Evolutionary conservation across 1,140 invertebrate species (phyloP), one percentile per base, ranked within the genome.

Genomic region (Bombus pascuorum): DNA sequence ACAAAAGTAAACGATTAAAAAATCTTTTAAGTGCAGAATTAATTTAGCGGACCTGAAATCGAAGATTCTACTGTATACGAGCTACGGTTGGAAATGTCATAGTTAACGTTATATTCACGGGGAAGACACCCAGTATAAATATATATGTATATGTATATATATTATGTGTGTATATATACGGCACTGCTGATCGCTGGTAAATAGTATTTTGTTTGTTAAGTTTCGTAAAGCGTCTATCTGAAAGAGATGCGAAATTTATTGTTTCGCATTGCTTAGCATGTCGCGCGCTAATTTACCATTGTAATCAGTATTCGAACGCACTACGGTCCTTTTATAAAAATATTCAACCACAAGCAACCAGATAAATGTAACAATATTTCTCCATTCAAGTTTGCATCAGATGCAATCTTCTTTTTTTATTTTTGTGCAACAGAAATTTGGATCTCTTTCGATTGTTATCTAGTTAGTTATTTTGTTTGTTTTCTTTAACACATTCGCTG

Each of bases 171-270:
- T 59, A 47, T 71, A 81, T 72, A 87, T 77, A 84, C 86, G 83
- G 86, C 84, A 91, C 74, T 89, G 88, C 82, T 86, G 77, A 81
- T 91, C 86, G 86, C 82, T 91, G 80, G 79, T 84, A 86, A 86
- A 86, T 86, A 87, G 85, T 89, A 78, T 37, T 34, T 47, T 44
- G 34, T 47, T 57, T 34, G 34, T n/a, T 15, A 87, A 25, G 32
- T 72, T 78, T 79, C 34, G 34, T 91, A 91, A 91, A 91, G 89
- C 89, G 88, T 91, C 81, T 81, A 89, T 89, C 88, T 89, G 89
- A 90, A 90, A 86, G 73, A 78, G 75, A 62, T 72, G 80, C 71
- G 71, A 84, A 71, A 73, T 28, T 76, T 82, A 37, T 70, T 25
- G 66, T 81, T 76, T 44, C 76, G 65, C 62, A 57, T 70, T 25